Evolutionary conservation across 2,888 invertebrate species (phyloP), one percentile per base, ranked within the genome.

Genomic region (Heliconius ethilla): DNA sequence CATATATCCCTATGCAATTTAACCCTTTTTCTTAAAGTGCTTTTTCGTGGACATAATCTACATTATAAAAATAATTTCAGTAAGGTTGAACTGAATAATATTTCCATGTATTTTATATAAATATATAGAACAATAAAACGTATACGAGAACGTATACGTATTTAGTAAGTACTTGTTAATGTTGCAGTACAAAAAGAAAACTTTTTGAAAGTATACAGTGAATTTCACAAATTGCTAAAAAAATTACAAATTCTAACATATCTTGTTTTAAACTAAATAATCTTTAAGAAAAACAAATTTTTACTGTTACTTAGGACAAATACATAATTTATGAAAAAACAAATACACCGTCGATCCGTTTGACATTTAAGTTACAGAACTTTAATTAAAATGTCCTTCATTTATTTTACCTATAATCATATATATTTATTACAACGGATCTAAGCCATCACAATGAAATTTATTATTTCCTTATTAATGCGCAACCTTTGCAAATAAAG

Each of bases 371-470:
- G 33, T 25, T 37, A n/a, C 11, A 33, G 27, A n/a, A 22, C 5
- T 22, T 55, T 72, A 72, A 59, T 37, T 72, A 72, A 72, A 59
- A 72, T 55, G 55, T 13, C 70, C n/a, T 72, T 72, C 5, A 72
- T 59, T 59, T 59, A 25, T 15, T 59, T n/a, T 55, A 33, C 55
- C 11, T 22, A 33, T 29, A 29, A 7, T 59, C 22, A 9, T n/a
- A 4, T n/a, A 59, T 59, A 59, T 59, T 72, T 72, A n/a, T 72
- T 59, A 25, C n/a, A 72, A 59, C 55, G 25, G 59, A 72, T 72
- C 22, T n/a, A 55, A 70, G 22, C 22, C 2, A 70, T 70, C 9
- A 22, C 29, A 70, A 22, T 45, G 29, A 29, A 70, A 29, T 70
- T 70, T 29, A 70, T 70, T 27, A 51, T 70, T 70, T 70, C 51